Base-by-base conservation (phyloP, 2,888 invertebrate genomes). In the Kuschelorhynchus macadamiae region DNA sequence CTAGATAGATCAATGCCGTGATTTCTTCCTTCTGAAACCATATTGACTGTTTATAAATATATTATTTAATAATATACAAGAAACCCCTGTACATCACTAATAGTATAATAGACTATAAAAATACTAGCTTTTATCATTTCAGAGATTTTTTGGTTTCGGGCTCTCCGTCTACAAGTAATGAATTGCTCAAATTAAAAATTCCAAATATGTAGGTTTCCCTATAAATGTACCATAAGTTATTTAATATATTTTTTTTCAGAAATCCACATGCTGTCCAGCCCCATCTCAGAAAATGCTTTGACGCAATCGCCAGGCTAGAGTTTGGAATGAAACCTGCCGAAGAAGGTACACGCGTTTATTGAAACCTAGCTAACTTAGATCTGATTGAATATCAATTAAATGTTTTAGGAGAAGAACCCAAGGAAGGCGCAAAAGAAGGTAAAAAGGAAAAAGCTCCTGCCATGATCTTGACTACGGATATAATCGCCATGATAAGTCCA, bases 261-360 rank as follows among this genome's bases (percentile, higher is more conserved):
- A 94, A 96, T 81, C 95, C 95, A 0, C 92, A 92, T 75, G 94
- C 95, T 0, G 95, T 96, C 0, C 96, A 96, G 80, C 94, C 94
- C 8, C 95, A 96, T 84, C 85, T 96, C 53, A 87, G 94, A 55
- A 96, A 96, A 83, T 96, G 95, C 77, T 96, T 96, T 79, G 94
- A 94, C 80, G 93, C 93, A 1, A 92, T 94, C 64, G 87, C 91
- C 14, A 90, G 90, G 70, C 81, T 94, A 36, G 93, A 94, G 79
- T 94, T 94, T 76, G 93, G 91, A 0, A 86, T 87, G 0, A 89
- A 88, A 73, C 82, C 85, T 41, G 77, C 66, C 3, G 75, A 80
- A 11, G 85, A 85, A 0, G 80, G 62, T 83, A 71, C 4, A 39
- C 11, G 11, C 39, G 4, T 39, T 7, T 3, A 25, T 7, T 3